Conservation (phyloP, 2,797 vertebrate species). For the Macropodus opercularis region DNA sequence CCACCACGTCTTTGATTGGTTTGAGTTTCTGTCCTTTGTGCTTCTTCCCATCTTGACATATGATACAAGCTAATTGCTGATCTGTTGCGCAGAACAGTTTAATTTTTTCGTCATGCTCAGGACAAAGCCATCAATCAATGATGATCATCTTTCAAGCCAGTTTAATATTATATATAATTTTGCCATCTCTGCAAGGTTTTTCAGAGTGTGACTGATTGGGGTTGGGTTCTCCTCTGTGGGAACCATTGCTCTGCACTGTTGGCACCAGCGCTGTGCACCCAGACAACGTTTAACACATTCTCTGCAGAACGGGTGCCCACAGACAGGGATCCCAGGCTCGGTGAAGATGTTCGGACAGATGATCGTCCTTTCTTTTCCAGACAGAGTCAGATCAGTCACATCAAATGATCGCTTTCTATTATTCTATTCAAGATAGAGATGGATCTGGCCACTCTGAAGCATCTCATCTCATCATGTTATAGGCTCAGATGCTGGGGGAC, state of each 20-base stretch:
- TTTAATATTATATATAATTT: too few species aligned
- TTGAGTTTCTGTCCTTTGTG: conserved; percentile 70
- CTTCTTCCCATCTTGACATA: conserved; percentile 62
- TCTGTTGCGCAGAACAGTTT: conserved; percentile 71
- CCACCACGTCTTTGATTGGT: conserved; percentile 67
- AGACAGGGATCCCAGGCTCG: conserved; percentile 64
- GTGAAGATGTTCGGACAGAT: conserved; percentile 62
- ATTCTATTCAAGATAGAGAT: too few species aligned
- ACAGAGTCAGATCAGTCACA: background rate
- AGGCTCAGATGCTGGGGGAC: too few species aligned
- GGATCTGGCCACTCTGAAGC: too few species aligned
- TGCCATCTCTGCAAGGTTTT: conserved; percentile 53
- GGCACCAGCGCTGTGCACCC: conserved; percentile 36
- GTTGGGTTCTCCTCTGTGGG: conserved; percentile 32
- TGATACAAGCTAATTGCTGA: conserved; percentile 64
- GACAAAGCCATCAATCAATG: too few species aligned
- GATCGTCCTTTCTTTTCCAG: background rate
- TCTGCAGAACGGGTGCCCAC: conserved; percentile 73
- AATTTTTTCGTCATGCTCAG: conserved; percentile 46
- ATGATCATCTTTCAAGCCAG: too few species aligned
- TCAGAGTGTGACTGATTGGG: conserved; percentile 50
- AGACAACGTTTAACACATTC: conserved; percentile 49
- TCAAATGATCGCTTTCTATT: background rate
- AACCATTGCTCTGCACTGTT: conserved; percentile 53
- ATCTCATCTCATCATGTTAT: too few species aligned